A percentile compares a stretch with the other conserved stretches of the same genome.
Evolutionary conservation across 2,888 invertebrate genomes (phyloP).

Genomic region (Limenitis camilla): DNA sequence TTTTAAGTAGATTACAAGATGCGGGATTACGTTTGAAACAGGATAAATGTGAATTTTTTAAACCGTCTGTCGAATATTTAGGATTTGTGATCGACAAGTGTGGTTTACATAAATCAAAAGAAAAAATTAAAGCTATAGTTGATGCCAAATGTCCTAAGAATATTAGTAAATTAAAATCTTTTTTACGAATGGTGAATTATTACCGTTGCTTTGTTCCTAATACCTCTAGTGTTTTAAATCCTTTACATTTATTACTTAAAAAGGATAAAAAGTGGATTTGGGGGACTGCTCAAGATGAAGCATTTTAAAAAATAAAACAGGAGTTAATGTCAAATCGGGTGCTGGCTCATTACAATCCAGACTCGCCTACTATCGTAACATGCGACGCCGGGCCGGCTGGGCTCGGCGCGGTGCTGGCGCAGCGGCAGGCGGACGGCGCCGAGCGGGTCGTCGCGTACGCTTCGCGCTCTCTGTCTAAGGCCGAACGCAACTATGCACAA

Average conservation of each 20-base stretch:
- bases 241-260: conserved; percentile 16
- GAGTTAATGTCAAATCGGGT: conserved; percentile 8
- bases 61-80: neutral
- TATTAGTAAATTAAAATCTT: conserved; percentile 18
- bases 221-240: conserved; percentile 16
- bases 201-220: conserved; percentile 18
- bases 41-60: neutral
- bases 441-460: conserved; percentile 10
- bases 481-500: neutral
- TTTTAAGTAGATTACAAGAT: neutral
- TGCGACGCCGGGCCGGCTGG: neutral
- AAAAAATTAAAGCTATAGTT: conserved; percentile 18
- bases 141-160: conserved; percentile 9
- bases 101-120: conserved; percentile 17
- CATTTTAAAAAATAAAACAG: conserved; percentile 10
- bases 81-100: conserved; percentile 7
- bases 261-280: conserved; percentile 16
- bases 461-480: neutral
- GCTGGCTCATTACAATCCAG: too few species aligned
- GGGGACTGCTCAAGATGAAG: neutral
- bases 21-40: neutral
- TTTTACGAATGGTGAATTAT: conserved; percentile 22
- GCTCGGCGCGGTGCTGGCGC: conserved; percentile 18
- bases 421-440: conserved; percentile 13
- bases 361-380: neutral